Base-by-base conservation (phyloP, 2,888 invertebrate genomes). In the Myopa tessellatipennis region DNA sequence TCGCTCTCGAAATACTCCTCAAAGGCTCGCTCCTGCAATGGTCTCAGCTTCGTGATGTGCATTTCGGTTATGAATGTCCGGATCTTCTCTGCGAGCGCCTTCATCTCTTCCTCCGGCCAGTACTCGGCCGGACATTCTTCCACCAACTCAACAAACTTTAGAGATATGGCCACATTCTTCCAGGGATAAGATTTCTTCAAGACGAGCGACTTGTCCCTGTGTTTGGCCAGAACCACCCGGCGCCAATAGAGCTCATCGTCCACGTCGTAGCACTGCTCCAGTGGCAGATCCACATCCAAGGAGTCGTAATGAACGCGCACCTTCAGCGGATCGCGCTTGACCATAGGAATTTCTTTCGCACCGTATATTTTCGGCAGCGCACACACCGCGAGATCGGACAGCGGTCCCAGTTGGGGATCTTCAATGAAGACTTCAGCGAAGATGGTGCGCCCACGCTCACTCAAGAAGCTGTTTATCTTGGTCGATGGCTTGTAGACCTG, bases 81-180 rank as follows among this genome's bases (percentile, higher is more conserved):
- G n/a, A 85, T 82, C n/a, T 82, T 36, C 16, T 69, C 4, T 0
- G 84, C 84, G 58, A 87, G 73, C 0, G 77, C 71, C 0, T 81
- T 67, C 85, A 87, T 86, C 74, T 87, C 79, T 0, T 79, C 73
- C 34, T 82, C 83, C 1, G 83, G 83, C 87, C 87, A 88, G 50
- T 81, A 83, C 68, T 83, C 85, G 0, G 82, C 85, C 1, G 84
- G 82, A 74, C 85, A 86, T 4, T 81, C 70, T 63, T 88, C 88
- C 3, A 88, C 83, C 16, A 87, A 58, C 7, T 87, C 86, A 1
- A 84, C 83, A 55, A 83, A 85, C 77, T 88, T 87, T 0, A 87
- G 50, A 7, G 87, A 83, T 3, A 87, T 61, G 0, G 83, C 86
- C 8, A 80, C 63, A 60, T 83, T 81, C 36, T 83, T 85, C 88